Evolutionary conservation across 2,888 invertebrate species (phyloP).

Genomic region (Tenthredo mesomela): DNA sequence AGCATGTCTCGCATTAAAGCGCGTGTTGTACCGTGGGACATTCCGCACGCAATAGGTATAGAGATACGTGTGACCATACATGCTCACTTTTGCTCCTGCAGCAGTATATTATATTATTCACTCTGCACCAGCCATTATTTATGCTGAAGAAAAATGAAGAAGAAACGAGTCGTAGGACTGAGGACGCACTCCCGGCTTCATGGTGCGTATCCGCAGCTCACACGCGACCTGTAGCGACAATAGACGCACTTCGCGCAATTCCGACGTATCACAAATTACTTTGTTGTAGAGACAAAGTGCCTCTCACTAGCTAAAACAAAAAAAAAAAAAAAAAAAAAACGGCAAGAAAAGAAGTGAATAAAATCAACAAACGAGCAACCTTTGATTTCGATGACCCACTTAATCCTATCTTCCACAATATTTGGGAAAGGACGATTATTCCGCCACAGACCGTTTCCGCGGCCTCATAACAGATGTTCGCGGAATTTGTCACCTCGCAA

Average conservation of each 20-base stretch:
- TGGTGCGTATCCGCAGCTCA: slow-evolving; percentile 18
- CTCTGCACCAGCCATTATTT: slow-evolving; percentile 42
- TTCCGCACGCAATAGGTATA: slow-evolving; percentile 5
- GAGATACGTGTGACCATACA: slow-evolving; percentile 17
- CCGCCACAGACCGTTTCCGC: not conserved
- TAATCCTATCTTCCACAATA: slow-evolving; percentile 4
- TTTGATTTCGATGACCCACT: slow-evolving; percentile 22
- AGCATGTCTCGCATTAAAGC: slow-evolving; percentile 40
- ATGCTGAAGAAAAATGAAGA: slow-evolving; percentile 21
- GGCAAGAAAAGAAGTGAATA: not conserved
- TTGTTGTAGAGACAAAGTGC: slow-evolving; percentile 28
- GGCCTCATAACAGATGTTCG: not conserved
- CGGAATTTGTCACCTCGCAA: not conserved
- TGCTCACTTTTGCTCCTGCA: slow-evolving; percentile 2
- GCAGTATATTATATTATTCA: slow-evolving; percentile 48
- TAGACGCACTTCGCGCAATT: slow-evolving; percentile 40
- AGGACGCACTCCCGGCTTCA: slow-evolving; percentile 31
- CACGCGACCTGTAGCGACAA: not conserved
- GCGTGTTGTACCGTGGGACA: slow-evolving; percentile 44
- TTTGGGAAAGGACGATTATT: not conserved
- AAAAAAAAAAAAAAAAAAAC: not conserved
- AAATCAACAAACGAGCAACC: not conserved
- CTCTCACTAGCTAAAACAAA: not conserved
- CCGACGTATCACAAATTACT: slow-evolving; percentile 44
- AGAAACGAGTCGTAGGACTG: slow-evolving; percentile 6